Percentiles rank a stretch among this genome's conserved stretches.
Conservation (phyloP, 2,888 invertebrate species). For the Biston stratarius region DNA sequence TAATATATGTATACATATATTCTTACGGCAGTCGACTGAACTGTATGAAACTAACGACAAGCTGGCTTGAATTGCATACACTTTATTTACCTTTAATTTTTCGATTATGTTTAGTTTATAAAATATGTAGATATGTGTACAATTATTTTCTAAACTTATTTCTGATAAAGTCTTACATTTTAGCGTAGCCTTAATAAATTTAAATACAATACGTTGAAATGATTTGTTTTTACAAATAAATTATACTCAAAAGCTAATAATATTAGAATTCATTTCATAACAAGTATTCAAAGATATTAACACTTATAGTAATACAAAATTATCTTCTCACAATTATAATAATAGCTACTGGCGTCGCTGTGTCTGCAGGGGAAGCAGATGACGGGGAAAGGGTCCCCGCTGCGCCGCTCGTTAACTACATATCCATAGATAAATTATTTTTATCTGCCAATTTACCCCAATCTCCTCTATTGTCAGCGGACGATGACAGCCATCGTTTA, state of each 20-base stretch:
- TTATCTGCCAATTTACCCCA: constrained; percentile 84
- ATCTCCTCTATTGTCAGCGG: constrained; percentile 72
- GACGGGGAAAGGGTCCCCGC: constrained; percentile 68
- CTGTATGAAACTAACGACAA: too few species aligned
- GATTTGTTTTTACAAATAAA: too few species aligned
- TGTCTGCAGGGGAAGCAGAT: constrained; percentile 74
- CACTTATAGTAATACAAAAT: constrained; percentile 52
- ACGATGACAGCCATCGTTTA: constrained; percentile 72
- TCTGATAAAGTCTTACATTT: too few species aligned
- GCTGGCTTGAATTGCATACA: too few species aligned
- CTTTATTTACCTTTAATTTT: neutral
- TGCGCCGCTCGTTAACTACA: constrained; percentile 76
- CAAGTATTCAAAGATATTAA: constrained; percentile 35
- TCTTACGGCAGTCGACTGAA: too few species aligned
- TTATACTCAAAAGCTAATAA: neutral
- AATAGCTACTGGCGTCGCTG: constrained; percentile 67
- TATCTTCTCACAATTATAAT: constrained; percentile 65
- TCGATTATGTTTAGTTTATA: too few species aligned
- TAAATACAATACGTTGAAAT: too few species aligned
- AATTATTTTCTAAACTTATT: too few species aligned
- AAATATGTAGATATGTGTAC: too few species aligned
- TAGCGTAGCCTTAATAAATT: too few species aligned
- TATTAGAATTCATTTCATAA: neutral
- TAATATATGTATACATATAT: neutral
- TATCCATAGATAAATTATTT: constrained; percentile 80